phyloP scores from a whole-genome alignment of 2,113 vertebrate genomes.

The Acanthisitta chloris region DNA sequence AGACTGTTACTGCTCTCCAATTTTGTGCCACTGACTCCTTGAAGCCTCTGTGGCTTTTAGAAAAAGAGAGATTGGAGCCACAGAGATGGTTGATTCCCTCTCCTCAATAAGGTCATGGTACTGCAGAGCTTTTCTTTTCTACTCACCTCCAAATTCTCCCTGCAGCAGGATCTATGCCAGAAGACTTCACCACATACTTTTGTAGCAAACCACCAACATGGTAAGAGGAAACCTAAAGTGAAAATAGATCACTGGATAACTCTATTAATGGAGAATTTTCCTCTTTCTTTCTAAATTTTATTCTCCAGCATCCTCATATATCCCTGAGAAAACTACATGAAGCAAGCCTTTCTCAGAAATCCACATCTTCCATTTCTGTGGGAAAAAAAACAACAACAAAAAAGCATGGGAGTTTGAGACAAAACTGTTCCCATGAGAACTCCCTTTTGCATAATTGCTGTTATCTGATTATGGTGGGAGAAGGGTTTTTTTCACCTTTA shows the following conservation, averaged over 20 bases:
- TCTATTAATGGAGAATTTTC: not conserved
- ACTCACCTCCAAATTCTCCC: not conserved
- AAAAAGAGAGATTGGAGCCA: not conserved
- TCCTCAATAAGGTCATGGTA: not conserved
- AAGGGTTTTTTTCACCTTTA: not conserved
- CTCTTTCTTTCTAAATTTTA: not conserved
- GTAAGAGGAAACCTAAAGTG: not conserved
- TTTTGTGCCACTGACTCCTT: not conserved
- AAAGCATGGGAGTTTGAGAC: not conserved
- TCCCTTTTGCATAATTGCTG: not conserved
- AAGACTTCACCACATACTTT: not conserved
- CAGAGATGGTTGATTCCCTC: not conserved
- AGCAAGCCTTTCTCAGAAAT: not conserved
- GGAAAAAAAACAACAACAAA: not conserved
- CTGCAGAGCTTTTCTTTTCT: not conserved
- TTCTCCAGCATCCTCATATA: not conserved
- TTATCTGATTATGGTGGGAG: slow-evolving; percentile 12
- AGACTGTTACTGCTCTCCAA: not conserved
- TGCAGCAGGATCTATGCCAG: rapidly evolving
- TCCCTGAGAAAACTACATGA: not conserved
- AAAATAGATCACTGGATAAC: not conserved
- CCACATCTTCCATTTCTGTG: not conserved
- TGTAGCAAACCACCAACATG: not conserved
- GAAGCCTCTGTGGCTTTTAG: not conserved
- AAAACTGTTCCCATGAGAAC: slow-evolving; percentile 7